Evolutionary conservation across 2,888 invertebrate species (phyloP).

Genomic region (Cerastoderma edule): DNA sequence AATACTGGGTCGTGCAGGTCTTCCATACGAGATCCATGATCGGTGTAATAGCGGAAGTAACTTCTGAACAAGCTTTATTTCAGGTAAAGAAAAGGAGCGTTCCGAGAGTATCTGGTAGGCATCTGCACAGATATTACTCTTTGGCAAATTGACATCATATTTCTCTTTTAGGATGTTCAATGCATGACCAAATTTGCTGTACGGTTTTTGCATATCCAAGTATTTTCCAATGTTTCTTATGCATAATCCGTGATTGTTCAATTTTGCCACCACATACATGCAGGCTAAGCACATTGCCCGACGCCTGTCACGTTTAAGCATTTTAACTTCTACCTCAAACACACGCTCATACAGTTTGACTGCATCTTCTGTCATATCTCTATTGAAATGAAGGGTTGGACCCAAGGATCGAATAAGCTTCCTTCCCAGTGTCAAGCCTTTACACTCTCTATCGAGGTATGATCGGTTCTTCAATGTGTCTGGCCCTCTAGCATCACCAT

Average conservation of each 20-base stretch:
- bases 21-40: constrained; percentile 21
- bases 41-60: constrained; percentile 27
- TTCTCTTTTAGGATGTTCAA: constrained; percentile 28
- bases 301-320: neutral
- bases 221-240: constrained; percentile 18
- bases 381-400: constrained; percentile 13
- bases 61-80: constrained; percentile 27
- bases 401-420: constrained; percentile 29
- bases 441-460: neutral
- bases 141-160: constrained; percentile 27
- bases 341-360: constrained; percentile 29
- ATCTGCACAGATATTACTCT: constrained; percentile 6
- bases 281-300: constrained; percentile 40
- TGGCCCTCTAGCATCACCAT: constrained; percentile 28
- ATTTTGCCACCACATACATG: constrained; percentile 24
- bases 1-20: constrained; percentile 5
- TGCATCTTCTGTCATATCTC: constrained; percentile 28
- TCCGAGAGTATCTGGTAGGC: constrained; percentile 16
- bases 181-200: constrained; percentile 23
- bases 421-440: constrained; percentile 21
- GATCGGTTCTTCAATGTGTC: constrained; percentile 17
- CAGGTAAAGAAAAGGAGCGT: neutral
- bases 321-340: constrained; percentile 25
- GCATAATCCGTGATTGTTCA: constrained; percentile 6
- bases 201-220: constrained; percentile 25